Evolutionary conservation across 2,797 vertebrate species (phyloP), one percentile per base, ranked within the genome.

Genomic region (Sebastes paucispinis): DNA sequence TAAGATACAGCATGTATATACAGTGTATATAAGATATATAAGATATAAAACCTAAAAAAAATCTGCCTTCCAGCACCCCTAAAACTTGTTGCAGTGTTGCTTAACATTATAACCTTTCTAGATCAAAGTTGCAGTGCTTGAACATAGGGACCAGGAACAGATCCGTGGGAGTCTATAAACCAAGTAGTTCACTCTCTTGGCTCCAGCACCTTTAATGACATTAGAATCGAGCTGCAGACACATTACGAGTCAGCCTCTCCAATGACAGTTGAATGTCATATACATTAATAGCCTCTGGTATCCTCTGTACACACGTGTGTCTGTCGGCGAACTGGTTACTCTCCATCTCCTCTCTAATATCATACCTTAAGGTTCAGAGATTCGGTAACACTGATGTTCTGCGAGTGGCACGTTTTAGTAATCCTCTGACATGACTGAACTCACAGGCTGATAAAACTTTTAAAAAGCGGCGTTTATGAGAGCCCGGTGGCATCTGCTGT

Each of bases 191-290:
- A 31, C 55, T 80, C 73, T 74, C 67, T 75, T 81, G 73, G 83
- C 87, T 90, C 70, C 62, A 25, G 79, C 27, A 81, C 81, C 70
- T 89, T 87, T 86, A 88, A 90, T 80, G 84, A 88, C 79, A 79
- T 87, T 20, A 74, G 77, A 64, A 89, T 69, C 24, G 81, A 89
- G 82, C 80, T n/a, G 79, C 54, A 54, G 80, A 64, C 73, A 80
- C 85, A 87, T 89, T 87, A 83, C 60, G 62, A 77, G 82, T 85
- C 80, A 83, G 70, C 86, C 80, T 92, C 91, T 94, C 85, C 81
- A 87, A 89, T 91, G 91, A 93, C 88, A 86, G 85, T 16, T 87
- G 89, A 93, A 94, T 91, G 93, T 93, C 88, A 84, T 66, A 83
- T 65, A 87, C 91, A 91, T 80, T 87, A 93, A 93, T 91, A 92